phyloP scores from a whole-genome alignment of 2,113 vertebrate genomes.

The Nothobranchius kuhntae region DNA sequence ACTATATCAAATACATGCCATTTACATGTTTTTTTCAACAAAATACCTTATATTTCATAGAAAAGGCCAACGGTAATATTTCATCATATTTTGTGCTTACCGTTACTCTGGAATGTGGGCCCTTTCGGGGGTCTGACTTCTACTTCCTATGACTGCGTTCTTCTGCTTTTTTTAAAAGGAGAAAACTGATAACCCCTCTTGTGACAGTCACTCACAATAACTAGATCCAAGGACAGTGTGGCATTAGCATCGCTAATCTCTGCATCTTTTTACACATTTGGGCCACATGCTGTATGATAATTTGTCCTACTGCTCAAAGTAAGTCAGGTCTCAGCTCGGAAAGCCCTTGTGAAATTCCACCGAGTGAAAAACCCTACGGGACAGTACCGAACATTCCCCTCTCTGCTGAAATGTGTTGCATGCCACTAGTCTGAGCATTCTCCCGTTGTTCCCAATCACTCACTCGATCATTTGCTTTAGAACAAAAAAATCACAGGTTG shows the following conservation, averaged over 20 bases:
- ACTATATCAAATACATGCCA: no score
- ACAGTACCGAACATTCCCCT: slow-evolving; percentile 3
- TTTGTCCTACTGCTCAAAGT: slow-evolving; percentile 25
- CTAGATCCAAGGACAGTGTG: slow-evolving; percentile 1
- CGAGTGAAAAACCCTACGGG: slow-evolving; percentile 4
- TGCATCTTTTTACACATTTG: slow-evolving; percentile 2
- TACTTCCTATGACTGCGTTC: no score
- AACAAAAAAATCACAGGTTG: slow-evolving; percentile 19
- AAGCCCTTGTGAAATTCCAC: slow-evolving; percentile 22
- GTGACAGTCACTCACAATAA: background rate
- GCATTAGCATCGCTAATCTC: slow-evolving; percentile 16
- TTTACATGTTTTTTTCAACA: no score
- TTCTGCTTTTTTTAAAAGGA: no score
- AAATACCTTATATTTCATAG: no score
- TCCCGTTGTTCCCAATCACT: slow-evolving; percentile 34
- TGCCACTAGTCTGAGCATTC: slow-evolving; percentile 9
- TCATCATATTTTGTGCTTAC: no score
- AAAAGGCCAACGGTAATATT: no score
- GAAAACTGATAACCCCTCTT: background rate
- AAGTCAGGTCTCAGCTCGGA: slow-evolving; percentile 27
- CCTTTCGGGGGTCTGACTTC: no score
- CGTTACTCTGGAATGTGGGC: no score
- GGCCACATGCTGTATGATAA: slow-evolving; percentile 1
- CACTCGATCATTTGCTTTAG: slow-evolving; percentile 24
- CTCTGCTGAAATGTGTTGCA: slow-evolving; percentile 19